These are phyloP conservation scores for Eupsilia transversa DNA, from an alignment of 2,888 invertebrate species.

Conservation along the genomic window DNA sequence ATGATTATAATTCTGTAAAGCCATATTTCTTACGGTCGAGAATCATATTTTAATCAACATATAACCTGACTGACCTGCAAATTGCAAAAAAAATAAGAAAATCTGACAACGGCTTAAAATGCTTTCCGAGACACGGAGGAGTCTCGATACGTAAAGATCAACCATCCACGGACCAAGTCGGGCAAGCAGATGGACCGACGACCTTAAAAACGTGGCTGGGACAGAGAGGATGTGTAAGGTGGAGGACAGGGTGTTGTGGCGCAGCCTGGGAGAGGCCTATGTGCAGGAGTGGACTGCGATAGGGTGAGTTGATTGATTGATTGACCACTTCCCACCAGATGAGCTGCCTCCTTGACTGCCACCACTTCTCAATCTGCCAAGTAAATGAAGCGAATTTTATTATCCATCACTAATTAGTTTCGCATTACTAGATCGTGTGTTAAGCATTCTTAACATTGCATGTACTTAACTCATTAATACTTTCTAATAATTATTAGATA, in stretches of 20 bases:
- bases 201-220: background rate
- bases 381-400: background rate
- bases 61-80: no score
- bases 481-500: constrained; percentile 66
- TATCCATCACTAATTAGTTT: constrained; percentile 42
- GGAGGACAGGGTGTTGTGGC: background rate
- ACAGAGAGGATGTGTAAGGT: background rate
- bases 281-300: no score
- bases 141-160: no score
- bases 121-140: no score
- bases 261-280: background rate
- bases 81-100: no score
- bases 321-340: background rate
- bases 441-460: constrained; percentile 57
- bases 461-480: constrained; percentile 53
- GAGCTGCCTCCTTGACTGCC: background rate
- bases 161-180: no score
- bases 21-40: no score
- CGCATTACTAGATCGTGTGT: constrained; percentile 44
- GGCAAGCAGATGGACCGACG: background rate
- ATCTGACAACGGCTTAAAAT: no score
- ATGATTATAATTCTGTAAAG: no score
- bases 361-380: background rate
- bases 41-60: no score
- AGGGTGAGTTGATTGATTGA: no score